A percentile compares a stretch with the other conserved stretches of the same genome.
phyloP scores from a whole-genome alignment of 2,888 invertebrate genomes.

The Pseudococcus viburni region DNA sequence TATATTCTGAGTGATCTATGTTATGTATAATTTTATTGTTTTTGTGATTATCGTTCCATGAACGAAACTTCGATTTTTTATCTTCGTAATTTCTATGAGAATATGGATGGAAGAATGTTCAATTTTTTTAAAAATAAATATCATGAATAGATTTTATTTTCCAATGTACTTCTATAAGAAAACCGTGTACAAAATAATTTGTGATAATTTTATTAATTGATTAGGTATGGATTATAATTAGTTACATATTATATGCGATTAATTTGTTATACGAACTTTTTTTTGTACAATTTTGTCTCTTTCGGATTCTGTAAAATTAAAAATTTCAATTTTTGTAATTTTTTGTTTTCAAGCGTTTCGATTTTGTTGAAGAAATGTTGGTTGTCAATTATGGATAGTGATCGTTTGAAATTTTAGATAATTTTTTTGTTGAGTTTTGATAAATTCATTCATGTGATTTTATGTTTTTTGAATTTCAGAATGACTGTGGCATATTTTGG shows the following conservation, averaged over 20 bases:
- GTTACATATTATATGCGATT: neutral
- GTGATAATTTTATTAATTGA: neutral
- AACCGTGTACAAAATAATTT: neutral
- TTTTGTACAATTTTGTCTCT: neutral
- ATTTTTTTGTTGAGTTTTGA: neutral
- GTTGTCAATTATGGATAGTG: neutral
- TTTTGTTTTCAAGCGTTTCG: neutral
- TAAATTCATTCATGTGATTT: neutral
- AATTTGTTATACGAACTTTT: neutral
- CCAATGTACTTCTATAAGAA: neutral
- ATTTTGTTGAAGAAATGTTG: constrained; percentile 7
- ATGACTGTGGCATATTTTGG: too few species aligned
- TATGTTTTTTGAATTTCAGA: neutral
- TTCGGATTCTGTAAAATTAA: neutral
- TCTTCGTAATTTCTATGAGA: neutral
- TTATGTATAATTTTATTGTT: neutral
- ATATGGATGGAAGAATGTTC: neutral
- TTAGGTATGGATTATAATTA: neutral
- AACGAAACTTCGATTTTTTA: neutral
- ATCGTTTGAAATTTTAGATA: neutral
- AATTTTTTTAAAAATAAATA: neutral
- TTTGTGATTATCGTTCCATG: constrained; percentile 6
- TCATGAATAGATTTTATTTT: neutral
- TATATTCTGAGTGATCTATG: neutral
- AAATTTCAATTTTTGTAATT: neutral